These are phyloP conservation scores for Alfaro cultratus DNA, from an alignment of 2,797 vertebrate species.

Conservation along the genomic window DNA sequence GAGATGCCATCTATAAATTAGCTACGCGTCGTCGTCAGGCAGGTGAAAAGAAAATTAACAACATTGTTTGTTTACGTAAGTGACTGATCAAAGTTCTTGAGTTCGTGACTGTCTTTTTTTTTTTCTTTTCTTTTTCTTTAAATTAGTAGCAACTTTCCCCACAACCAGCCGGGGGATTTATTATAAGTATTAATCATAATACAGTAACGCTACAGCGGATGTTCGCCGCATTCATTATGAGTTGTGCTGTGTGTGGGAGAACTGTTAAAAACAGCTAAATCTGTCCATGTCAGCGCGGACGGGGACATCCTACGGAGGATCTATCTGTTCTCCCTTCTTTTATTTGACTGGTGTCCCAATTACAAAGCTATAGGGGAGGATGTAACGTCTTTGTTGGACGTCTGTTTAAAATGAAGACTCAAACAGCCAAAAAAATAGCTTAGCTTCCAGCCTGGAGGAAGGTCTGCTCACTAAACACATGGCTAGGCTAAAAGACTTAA, in stretches of 20 bases:
- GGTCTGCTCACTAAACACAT: not conserved
- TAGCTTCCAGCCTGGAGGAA: not conserved
- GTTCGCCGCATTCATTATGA: constrained; percentile 25
- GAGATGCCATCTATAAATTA: not conserved
- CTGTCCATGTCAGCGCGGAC: constrained; percentile 13
- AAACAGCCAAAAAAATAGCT: not conserved
- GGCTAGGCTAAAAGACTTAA: not conserved
- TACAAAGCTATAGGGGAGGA: constrained; percentile 7
- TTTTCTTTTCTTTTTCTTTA: not conserved
- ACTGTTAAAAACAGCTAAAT: constrained; percentile 33
- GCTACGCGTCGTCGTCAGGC: not conserved
- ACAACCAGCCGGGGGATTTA: constrained; percentile 37
- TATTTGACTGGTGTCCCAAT: constrained; percentile 1
- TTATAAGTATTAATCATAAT: constrained; percentile 35
- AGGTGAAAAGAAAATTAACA: constrained; percentile 10
- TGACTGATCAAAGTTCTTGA: not conserved
- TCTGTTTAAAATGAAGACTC: too few species aligned
- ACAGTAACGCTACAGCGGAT: constrained; percentile 17
- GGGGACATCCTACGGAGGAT: constrained; percentile 10
- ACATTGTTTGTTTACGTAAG: not conserved
- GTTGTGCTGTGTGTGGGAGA: constrained; percentile 34
- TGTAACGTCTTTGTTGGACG: not conserved
- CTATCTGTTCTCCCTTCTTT: constrained; percentile 4
- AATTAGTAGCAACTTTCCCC: constrained; percentile 21
- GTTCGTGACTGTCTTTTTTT: not conserved